Evolutionary conservation across 2,113 vertebrate species (phyloP).

Genomic region (Hippocampus zosterae): DNA sequence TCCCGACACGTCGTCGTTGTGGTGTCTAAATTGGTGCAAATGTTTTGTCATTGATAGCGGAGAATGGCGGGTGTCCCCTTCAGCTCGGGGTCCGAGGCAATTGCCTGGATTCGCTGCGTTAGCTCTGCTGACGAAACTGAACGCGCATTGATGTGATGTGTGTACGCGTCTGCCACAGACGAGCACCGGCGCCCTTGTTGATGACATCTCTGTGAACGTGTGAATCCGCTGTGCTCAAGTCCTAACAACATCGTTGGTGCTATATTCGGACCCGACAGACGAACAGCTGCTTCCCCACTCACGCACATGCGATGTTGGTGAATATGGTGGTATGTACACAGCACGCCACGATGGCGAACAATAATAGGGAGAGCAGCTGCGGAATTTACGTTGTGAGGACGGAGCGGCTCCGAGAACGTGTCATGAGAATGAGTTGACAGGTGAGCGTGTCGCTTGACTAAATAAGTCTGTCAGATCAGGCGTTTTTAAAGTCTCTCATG

Average conservation of each 20-base stretch:
- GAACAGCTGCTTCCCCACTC: conserved; percentile 42
- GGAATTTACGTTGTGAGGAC: conserved; percentile 71
- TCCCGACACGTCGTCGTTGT: too few species aligned
- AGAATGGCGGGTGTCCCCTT: too few species aligned
- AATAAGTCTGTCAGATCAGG: conserved; percentile 34
- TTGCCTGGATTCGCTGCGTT: not conserved
- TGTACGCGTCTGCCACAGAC: conserved; percentile 18
- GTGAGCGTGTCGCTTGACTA: conserved; percentile 43
- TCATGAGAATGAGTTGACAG: conserved; percentile 30
- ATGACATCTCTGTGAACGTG: conserved; percentile 56
- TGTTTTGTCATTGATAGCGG: too few species aligned
- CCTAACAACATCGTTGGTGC: conserved; percentile 48
- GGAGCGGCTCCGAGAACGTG: conserved; percentile 12
- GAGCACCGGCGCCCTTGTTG: conserved; percentile 48
- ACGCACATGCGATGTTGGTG: conserved; percentile 21
- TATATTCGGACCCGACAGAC: conserved; percentile 40
- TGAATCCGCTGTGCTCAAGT: conserved; percentile 42
- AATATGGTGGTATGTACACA: conserved; percentile 56
- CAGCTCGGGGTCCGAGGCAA: too few species aligned
- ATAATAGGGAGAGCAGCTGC: conserved; percentile 69
- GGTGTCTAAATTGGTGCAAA: too few species aligned
- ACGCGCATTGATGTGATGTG: not conserved
- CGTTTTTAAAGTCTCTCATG: conserved; percentile 23
- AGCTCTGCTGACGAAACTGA: not conserved
- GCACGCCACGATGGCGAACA: conserved; percentile 66